Evolutionary conservation across 2,888 invertebrate genomes (phyloP), one percentile per base, ranked within the genome.

Genomic region (Scaptomyza parva): DNA sequence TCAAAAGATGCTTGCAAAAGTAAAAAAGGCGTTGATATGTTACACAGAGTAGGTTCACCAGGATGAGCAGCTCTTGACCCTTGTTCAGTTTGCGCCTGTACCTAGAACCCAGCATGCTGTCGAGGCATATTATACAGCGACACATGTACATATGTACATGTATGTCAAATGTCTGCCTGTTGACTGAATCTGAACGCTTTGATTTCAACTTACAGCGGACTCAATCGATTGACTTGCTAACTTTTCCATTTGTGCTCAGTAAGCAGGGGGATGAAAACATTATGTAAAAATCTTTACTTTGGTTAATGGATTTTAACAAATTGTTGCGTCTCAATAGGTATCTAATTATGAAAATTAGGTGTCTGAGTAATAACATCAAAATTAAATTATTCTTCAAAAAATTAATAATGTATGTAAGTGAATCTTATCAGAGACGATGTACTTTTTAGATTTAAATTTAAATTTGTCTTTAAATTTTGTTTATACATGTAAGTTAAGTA

Each of bases 121-220:
- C 20, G 45, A 20, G 39, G 48, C 67, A 37, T 69, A 43, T 69
- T 62, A 55, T 55, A 69, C 62, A 62, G 52, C 39, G 33, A 5
- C 54, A 48, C 52, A 43, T 35, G n/a, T n/a, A n/a, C n/a, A n/a
- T n/a, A n/a, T n/a, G n/a, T n/a, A n/a, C n/a, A n/a, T n/a, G 53
- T 43, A 65, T 48, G 60, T 59, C 60, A 53, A 63, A 50, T 33
- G 33, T 98, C 98, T 41, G 98, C 94, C 60, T 97, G 97, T 91
- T 98, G 98, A 41, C 26, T 54, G 40, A 28, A 18, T 45, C 14
- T 7, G 26, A 66, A 37, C 20, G 45, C 59, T 47, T 70, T 67
- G 54, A 61, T 70, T 64, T 51, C 17, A 33, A 18, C 28, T 14
- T 8, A 20, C 9, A 28, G 52, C 14, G 9, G 20, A 17, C 20